Conservation (phyloP, 37 sponge, comb jelly and placozoan species). For the Sycon ciliatum region DNA sequence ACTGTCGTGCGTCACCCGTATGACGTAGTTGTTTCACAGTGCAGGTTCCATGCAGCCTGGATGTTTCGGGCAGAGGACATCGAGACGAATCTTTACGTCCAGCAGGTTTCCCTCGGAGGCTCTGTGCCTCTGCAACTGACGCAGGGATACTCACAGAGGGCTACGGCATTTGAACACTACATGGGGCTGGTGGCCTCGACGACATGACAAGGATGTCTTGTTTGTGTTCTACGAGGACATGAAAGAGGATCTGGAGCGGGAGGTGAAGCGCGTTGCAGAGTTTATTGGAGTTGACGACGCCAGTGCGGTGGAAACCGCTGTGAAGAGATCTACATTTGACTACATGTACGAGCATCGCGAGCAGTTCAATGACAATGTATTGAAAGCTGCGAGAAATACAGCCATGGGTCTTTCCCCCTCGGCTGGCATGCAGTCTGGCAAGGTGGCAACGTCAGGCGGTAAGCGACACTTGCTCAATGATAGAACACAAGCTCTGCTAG, state of each 20-base stretch:
- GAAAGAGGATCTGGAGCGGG: neutral
- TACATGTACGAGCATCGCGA: neutral
- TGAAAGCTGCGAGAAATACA: neutral
- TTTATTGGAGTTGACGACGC: neutral
- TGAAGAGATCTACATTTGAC: neutral
- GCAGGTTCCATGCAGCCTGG: neutral
- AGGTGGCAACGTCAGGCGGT: no score
- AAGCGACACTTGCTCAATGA: no score
- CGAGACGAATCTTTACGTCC: neutral
- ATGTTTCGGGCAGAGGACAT: neutral
- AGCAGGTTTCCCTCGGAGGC: no score
- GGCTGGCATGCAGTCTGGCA: no score
- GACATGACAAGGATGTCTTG: neutral
- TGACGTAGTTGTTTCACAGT: neutral
- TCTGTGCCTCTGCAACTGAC: neutral
- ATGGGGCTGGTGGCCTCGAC: neutral
- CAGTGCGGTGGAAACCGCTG: neutral
- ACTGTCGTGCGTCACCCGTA: neutral
- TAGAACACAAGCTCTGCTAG: no score
- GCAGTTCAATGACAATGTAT: neutral
- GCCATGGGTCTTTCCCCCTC: no score
- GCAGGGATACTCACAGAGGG: neutral
- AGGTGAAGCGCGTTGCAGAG: neutral
- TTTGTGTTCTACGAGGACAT: neutral
- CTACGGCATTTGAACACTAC: neutral